Percentiles rank a stretch among this genome's conserved stretches.
Conservation (phyloP, 2,113 vertebrate species). For the Lagopus muta region DNA sequence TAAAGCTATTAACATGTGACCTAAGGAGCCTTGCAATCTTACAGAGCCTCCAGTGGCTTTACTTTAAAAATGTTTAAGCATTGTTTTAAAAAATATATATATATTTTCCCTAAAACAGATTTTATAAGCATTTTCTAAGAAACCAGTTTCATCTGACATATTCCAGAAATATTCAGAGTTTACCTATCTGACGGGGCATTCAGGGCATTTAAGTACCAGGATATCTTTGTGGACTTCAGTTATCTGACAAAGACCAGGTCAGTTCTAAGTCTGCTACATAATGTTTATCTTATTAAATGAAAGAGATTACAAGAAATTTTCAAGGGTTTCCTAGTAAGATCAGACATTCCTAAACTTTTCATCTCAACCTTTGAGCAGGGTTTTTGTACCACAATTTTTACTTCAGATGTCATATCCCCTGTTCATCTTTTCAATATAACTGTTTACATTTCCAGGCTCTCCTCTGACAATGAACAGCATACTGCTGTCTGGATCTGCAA, state of each 20-base stretch:
- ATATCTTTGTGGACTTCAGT: neutral
- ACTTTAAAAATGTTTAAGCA: neutral
- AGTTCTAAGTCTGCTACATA: neutral
- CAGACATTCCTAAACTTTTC: neutral
- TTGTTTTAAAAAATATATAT: neutral
- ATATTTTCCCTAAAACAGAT: neutral
- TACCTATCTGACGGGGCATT: neutral
- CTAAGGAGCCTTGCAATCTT: neutral
- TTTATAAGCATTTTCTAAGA: neutral
- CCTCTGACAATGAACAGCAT: neutral
- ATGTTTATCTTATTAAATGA: neutral
- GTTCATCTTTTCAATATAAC: neutral
- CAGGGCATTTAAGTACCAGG: neutral
- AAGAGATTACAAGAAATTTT: constrained; percentile 5
- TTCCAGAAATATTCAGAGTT: neutral
- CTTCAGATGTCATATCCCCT: neutral
- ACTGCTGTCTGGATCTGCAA: neutral
- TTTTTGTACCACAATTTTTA: neutral
- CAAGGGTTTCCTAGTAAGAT: neutral
- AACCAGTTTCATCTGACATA: neutral
- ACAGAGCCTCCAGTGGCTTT: neutral
- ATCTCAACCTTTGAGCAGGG: neutral
- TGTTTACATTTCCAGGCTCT: neutral
- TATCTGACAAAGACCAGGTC: neutral
- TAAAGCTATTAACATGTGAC: neutral